Evolutionary conservation across 1,140 invertebrate genomes (phyloP), one percentile per base, ranked within the genome.

Genomic region (Solenopsis fugax): DNA sequence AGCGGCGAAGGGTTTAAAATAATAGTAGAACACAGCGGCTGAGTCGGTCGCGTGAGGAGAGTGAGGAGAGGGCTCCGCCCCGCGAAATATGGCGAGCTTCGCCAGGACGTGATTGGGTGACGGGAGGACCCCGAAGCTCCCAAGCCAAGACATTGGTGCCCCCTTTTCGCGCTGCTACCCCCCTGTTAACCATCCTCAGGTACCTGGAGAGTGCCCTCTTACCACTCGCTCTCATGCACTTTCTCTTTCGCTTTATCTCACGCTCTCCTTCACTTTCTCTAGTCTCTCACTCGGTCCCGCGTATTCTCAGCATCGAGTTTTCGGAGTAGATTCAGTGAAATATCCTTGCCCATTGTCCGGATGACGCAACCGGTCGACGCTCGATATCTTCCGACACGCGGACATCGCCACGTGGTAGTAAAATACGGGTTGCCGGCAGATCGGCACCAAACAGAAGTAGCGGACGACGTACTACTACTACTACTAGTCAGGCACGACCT

Each of bases 111-210:
- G 94, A 95, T 95, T 95, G 94, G 94, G 92, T 95, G 94, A 95
- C 94, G 94, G 94, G 94, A 94, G 94, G 94, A 94, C 93, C 94
- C 92, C 91, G 90, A 92, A 88, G 93, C 91, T 94, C 81, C 89
- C 92, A 90, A 94, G 93, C 93, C 93, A 94, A 95, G 94, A 95
- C 94, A 95, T 95, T 95, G 94, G 94, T 93, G 92, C 93, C 92
- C 92, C 92, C 89, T 90, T 91, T 92, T 76, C 84, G 85, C 62
- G 48, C 81, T 85, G 82, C 91, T 92, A 88, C 80, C 89, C 88
- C 88, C 86, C 89, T 89, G 84, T 91, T 91, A 91, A 90, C 92
- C 85, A 91, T 85, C 87, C 91, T 89, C 86, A 87, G 82, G 67
- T 76, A 88, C 81, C 73, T 62, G 67, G 67, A 75, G 65, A 78